Evolutionary conservation across 2,888 invertebrate genomes (phyloP).

Genomic region (Euclidia mi): DNA sequence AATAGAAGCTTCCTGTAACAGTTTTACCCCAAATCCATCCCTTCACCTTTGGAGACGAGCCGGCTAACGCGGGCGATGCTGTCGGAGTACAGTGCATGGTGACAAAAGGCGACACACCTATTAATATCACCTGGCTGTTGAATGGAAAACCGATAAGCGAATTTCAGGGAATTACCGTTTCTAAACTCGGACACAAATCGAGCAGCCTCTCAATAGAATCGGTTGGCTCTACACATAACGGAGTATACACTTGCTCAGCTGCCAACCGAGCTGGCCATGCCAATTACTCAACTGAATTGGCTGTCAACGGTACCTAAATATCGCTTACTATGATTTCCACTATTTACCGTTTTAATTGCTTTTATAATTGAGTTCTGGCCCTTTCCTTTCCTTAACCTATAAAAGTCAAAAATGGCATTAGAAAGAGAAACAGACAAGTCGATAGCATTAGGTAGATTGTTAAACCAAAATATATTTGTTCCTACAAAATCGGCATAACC

Average conservation of each 20-base stretch:
- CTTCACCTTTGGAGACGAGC: constrained; percentile 93
- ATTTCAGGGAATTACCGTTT: constrained; percentile 88
- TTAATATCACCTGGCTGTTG: constrained; percentile 93
- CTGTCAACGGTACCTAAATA: constrained; percentile 19
- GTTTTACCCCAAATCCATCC: constrained; percentile 94
- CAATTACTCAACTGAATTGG: constrained; percentile 83
- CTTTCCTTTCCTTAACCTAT: background rate
- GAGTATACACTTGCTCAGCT: constrained; percentile 85
- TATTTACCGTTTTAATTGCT: constrained; percentile 3
- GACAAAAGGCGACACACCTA: constrained; percentile 94
- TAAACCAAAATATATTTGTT: no score
- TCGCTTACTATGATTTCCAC: background rate
- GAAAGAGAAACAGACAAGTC: no score
- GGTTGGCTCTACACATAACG: constrained; percentile 93
- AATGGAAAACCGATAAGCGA: constrained; percentile 90
- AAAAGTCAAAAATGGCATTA: no score
- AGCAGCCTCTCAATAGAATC: constrained; percentile 93
- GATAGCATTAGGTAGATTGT: no score
- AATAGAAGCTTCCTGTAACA: constrained; percentile 64
- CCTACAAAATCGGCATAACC: no score
- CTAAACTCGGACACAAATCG: constrained; percentile 90
- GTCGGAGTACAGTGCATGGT: constrained; percentile 94
- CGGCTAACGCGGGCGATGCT: constrained; percentile 94
- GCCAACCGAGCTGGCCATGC: constrained; percentile 19
- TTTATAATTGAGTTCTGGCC: background rate